Evolutionary conservation across 1,140 invertebrate genomes (phyloP).

Genomic region (Drosophila aff.): DNA sequence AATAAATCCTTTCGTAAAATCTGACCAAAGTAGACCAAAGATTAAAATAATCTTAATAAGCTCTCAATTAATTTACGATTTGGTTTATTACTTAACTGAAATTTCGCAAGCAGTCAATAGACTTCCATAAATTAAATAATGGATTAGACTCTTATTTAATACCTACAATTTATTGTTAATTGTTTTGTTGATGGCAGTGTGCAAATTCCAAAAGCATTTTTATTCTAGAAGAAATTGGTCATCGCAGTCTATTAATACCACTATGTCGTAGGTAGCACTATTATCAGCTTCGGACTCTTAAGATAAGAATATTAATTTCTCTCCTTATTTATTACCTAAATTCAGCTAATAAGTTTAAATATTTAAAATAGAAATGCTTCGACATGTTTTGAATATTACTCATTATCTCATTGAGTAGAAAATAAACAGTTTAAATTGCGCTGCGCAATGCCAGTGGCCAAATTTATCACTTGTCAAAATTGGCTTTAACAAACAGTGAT

Average conservation of each 20-base stretch:
- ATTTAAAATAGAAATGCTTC: background rate
- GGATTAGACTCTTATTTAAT: background rate
- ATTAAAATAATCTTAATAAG: slow-evolving; percentile 6
- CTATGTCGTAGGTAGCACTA: slow-evolving; percentile 2
- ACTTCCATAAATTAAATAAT: background rate
- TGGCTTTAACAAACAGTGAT: slow-evolving; percentile 46
- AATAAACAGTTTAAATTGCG: slow-evolving; percentile 6
- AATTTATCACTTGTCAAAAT: slow-evolving; percentile 59
- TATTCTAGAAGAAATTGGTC: slow-evolving; percentile 18
- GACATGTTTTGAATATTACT: background rate
- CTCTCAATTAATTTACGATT: background rate
- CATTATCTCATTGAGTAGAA: background rate
- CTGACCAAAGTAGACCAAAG: too few relatives aligned
- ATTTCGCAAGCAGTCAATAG: background rate
- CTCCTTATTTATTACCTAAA: too few relatives aligned
- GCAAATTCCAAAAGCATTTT: background rate
- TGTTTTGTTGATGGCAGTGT: background rate
- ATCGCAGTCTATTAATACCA: slow-evolving; percentile 27
- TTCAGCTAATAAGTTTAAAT: too few relatives aligned
- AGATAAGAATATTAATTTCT: too few relatives aligned
- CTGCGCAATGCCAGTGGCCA: slow-evolving; percentile 9
- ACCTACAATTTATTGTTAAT: background rate
- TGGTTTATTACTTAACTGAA: background rate
- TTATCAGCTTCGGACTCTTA: too few relatives aligned
- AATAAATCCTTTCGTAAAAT: background rate